These are phyloP conservation scores for Pseudorectes ferrugineus DNA, from an alignment of 2,113 vertebrate species.

Conservation along the genomic window DNA sequence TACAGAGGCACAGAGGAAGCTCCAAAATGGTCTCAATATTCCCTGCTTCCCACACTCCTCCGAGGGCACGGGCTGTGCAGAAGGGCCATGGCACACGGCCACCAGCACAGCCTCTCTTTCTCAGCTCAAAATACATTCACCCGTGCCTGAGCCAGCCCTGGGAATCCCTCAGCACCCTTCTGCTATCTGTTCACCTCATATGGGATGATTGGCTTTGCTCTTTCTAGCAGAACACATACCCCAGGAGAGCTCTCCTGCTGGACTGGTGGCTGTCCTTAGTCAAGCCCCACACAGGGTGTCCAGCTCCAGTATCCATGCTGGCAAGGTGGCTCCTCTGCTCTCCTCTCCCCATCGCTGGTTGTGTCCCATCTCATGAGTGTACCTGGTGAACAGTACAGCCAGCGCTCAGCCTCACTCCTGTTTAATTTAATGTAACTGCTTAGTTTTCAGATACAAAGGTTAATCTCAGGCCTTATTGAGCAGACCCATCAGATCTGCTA, in stretches of 20 bases:
- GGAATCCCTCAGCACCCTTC: not conserved
- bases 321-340: not conserved
- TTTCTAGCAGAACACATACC: not conserved
- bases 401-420: not conserved
- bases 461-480: not conserved
- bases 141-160: not conserved
- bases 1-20: not conserved
- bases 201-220: not conserved
- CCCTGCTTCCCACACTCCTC: not conserved
- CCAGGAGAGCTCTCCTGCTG: not conserved
- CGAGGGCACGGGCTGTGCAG: fast-evolving
- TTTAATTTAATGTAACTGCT: not conserved
- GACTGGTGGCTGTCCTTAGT: not conserved
- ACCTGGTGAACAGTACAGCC: not conserved
- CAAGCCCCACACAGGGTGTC: too few species aligned
- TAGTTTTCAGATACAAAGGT: not conserved
- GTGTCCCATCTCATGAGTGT: not conserved
- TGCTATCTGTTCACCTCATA: not conserved
- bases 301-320: not conserved
- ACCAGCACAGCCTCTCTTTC: not conserved
- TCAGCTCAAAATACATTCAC: not conserved
- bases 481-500: not conserved
- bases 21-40: not conserved
- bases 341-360: not conserved
- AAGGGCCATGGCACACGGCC: not conserved